A percentile compares a stretch with the other conserved stretches of the same genome.
Evolutionary conservation across 2,797 vertebrate genomes (phyloP).

Genomic region (Halcyon smyrnensis): DNA sequence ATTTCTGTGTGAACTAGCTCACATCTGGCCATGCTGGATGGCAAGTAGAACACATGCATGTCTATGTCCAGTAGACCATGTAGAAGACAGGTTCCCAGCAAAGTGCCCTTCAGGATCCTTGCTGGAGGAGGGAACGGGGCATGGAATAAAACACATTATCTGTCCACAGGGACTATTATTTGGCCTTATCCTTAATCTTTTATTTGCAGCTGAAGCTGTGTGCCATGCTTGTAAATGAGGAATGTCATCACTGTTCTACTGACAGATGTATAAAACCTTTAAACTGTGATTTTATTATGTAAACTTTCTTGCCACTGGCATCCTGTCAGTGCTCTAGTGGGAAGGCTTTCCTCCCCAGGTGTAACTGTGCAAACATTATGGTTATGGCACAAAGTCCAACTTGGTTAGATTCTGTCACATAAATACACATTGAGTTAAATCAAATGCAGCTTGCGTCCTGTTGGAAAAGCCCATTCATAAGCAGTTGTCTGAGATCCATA

Average conservation of each 20-base stretch:
- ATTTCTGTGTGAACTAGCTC: not conserved
- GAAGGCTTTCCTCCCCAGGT: conserved; percentile 50
- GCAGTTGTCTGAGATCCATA: not conserved
- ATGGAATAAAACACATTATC: not conserved
- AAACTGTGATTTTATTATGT: conserved; percentile 38
- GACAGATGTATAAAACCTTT: conserved; percentile 57
- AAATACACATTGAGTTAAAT: conserved; percentile 47
- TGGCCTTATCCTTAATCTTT: conserved; percentile 11
- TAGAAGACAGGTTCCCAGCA: not conserved
- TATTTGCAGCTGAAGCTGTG: not conserved
- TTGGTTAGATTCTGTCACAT: conserved; percentile 39
- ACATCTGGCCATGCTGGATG: not conserved
- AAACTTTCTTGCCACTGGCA: conserved; percentile 36
- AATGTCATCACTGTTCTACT: not conserved
- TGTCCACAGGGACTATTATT: not conserved
- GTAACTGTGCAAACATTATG: conserved; percentile 41
- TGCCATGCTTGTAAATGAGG: not conserved
- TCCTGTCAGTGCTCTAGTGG: conserved; percentile 12
- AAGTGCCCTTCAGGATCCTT: not conserved
- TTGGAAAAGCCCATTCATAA: conserved; percentile 24
- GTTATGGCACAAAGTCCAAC: conserved; percentile 26
- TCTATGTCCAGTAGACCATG: not conserved
- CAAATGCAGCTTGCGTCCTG: conserved; percentile 43
- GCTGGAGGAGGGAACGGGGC: not conserved
- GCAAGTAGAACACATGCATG: not conserved